These are phyloP conservation scores for Neelides folsomi DNA, from an alignment of 2,888 invertebrate genomes.

Conservation along the genomic window DNA sequence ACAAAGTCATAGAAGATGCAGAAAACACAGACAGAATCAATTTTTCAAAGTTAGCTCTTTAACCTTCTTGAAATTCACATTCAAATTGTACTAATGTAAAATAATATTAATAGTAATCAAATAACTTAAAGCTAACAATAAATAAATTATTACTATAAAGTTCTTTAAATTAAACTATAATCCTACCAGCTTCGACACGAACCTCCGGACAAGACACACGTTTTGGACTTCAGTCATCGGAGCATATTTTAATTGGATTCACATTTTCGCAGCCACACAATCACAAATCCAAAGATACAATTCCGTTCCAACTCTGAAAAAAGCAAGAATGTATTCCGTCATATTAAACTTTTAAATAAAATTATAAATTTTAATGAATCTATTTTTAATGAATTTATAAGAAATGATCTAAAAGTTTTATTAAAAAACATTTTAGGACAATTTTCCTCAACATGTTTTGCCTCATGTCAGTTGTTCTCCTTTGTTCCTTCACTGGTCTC, in stretches of 20 bases:
- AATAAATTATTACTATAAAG: no score
- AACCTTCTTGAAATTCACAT: not conserved
- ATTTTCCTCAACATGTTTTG: constrained; percentile 24
- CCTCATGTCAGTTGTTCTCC: constrained; percentile 17
- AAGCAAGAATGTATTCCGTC: constrained; percentile 18
- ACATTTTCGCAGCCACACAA: constrained; percentile 23
- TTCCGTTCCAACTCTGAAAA: constrained; percentile 20
- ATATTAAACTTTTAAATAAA: no score
- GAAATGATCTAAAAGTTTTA: no score
- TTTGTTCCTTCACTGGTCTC: constrained; percentile 21
- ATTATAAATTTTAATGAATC: no score
- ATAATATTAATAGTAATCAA: no score
- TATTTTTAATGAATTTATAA: no score
- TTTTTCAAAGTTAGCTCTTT: constrained; percentile 9
- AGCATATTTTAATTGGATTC: constrained; percentile 21
- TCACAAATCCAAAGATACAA: constrained; percentile 27
- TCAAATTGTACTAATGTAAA: not conserved
- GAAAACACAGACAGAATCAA: constrained; percentile 11
- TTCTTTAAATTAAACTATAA: no score
- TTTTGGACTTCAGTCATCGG: constrained; percentile 22
- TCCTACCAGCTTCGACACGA: constrained; percentile 16
- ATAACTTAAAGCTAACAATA: no score
- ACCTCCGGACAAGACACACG: constrained; percentile 22
- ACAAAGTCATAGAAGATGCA: constrained; percentile 13
- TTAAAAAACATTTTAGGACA: constrained; percentile 14